Evolutionary conservation across 2,113 vertebrate species (phyloP), one percentile per base, ranked within the genome.

Genomic region (Electrona antarctica): DNA sequence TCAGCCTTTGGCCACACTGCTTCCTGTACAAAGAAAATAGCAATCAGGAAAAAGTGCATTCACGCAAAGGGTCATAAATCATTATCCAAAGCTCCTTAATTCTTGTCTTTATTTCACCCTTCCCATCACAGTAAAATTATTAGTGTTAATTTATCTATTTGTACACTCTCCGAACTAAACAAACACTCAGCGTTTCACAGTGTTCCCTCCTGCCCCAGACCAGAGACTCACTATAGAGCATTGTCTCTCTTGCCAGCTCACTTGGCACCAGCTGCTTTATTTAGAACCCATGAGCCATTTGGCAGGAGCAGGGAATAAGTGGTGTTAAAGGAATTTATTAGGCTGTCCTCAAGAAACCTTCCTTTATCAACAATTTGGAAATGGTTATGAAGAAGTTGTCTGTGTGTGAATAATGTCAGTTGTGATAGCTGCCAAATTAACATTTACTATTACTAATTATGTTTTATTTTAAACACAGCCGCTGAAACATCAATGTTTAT

Each of bases 271-370:
- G 75, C 74, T 46, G 57, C 76, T 88, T 88, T 81, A 87, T 83
- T 78, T 90, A 69, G 76, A 84, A 67, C 67, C 86, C 76, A 63
- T 51, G 4, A 81, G 87, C 81, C 80, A 81, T 85, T 88, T 90
- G 86, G 86, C 87, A 89, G 75, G 59, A 76, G 56, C 60, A 67
- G 60, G 2, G 63, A 79, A 58, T 82, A 78, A 85, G 80, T 67
- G 63, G 79, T 65, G 78, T 84, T 84, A 67, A 73, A 88, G 84
- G 76, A 87, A 88, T 90, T 91, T 89, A 88, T 84, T 82, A 87
- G 80, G 47, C 61, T 90, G 87, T 92, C 87, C 88, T 92, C 66
- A 87, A 79, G 89, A 59, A 91, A 87, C 90, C 89, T 84, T 71
- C 60, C 59, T 79, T 81, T 86, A 77, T 87, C 85, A 87, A 78